phyloP scores from a whole-genome alignment of 2,888 invertebrate genomes.

The Tetropium fuscum region DNA sequence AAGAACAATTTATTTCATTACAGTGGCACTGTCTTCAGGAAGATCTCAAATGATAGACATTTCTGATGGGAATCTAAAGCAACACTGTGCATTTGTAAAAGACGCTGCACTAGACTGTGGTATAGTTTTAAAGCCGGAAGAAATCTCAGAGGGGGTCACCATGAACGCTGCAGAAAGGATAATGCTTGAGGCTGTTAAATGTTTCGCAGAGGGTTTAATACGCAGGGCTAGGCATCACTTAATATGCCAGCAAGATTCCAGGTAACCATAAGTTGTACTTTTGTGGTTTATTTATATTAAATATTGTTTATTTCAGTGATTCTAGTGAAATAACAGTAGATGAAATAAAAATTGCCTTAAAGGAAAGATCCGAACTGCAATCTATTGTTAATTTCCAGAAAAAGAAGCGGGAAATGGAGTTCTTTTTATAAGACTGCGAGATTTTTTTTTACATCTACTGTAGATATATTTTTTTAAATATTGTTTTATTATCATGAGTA shows the following conservation, averaged over 20 bases:
- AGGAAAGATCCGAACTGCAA: constrained; percentile 50
- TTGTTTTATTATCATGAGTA: not conserved
- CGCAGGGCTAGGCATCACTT: constrained; percentile 55
- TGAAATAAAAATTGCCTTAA: constrained; percentile 48
- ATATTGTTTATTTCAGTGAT: constrained; percentile 34
- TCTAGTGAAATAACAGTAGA: constrained; percentile 40
- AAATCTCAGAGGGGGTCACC: constrained; percentile 64
- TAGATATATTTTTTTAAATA: constrained; percentile 1
- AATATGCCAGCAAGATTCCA: constrained; percentile 48
- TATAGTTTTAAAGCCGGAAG: constrained; percentile 65
- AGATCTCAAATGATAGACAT: constrained; percentile 42
- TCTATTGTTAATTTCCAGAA: constrained; percentile 44
- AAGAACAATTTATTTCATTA: constrained; percentile 26
- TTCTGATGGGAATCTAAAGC: constrained; percentile 51
- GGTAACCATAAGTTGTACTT: constrained; percentile 39
- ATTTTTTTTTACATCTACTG: not conserved
- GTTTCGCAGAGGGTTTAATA: constrained; percentile 68
- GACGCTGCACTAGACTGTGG: constrained; percentile 66
- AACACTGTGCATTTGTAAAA: constrained; percentile 63
- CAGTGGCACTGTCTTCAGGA: constrained; percentile 10
- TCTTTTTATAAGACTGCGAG: constrained; percentile 47
- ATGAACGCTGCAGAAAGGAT: constrained; percentile 67
- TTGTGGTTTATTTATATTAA: not conserved
- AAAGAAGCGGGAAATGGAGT: constrained; percentile 46
- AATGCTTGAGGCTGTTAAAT: constrained; percentile 67